Conservation (phyloP, 1,140 invertebrate genomes). For the Hirudo medicinalis region DNA sequence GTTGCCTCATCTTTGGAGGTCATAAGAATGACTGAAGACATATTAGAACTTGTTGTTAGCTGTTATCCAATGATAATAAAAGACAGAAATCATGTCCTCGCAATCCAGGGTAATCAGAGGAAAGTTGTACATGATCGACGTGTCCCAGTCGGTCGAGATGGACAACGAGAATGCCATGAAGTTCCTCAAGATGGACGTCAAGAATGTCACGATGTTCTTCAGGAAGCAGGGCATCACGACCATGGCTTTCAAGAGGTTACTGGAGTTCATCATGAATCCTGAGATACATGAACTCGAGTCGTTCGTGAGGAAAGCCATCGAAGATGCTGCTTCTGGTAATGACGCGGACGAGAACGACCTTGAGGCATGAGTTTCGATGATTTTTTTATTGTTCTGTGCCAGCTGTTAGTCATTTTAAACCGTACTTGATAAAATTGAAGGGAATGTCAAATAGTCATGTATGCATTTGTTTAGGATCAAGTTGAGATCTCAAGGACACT, state of each 20-base stretch:
- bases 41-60: no score
- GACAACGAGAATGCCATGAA: constrained; percentile 88
- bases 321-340: constrained; percentile 31
- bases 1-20: no score
- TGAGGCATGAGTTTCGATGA: neutral
- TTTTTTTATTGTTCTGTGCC: neutral
- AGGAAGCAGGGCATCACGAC: constrained; percentile 72
- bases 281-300: constrained; percentile 69
- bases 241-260: constrained; percentile 76
- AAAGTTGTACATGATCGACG: constrained; percentile 81
- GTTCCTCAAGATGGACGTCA: constrained; percentile 86
- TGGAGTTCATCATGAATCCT: constrained; percentile 87
- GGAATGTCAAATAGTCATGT: neutral
- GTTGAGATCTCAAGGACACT: constrained; percentile 7
- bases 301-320: constrained; percentile 44
- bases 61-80: no score
- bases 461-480: neutral
- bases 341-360: constrained; percentile 26
- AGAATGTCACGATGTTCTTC: constrained; percentile 86
- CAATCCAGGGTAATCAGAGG: constrained; percentile 55
- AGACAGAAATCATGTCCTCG: no score
- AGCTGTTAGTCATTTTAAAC: neutral
- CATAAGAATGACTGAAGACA: no score
- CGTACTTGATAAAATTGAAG: neutral
- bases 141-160: constrained; percentile 93